A percentile compares a stretch with the other conserved stretches of the same genome.
phyloP scores from a whole-genome alignment of 2,113 vertebrate species.

The Odocoileus hemionus region DNA sequence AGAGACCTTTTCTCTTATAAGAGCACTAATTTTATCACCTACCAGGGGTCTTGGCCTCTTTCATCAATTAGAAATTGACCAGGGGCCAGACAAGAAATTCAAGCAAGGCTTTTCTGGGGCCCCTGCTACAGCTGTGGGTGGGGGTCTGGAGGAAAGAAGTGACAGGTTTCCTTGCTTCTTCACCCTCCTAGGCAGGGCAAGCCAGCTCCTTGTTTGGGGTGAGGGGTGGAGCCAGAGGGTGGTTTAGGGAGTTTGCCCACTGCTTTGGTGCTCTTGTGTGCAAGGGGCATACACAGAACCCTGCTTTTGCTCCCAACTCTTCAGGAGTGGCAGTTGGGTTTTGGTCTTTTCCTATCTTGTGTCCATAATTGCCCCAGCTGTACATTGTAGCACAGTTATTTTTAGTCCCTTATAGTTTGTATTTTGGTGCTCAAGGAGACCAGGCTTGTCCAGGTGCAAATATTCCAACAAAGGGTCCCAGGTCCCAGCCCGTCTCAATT shows the following conservation, averaged over 20 bases:
- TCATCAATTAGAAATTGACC: not conserved
- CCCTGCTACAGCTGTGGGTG: not conserved
- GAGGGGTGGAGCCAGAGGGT: not conserved
- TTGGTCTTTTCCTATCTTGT: not conserved
- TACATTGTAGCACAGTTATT: not conserved
- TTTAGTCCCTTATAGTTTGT: not conserved
- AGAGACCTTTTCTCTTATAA: not conserved
- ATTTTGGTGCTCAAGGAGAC: not conserved
- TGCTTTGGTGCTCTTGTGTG: not conserved
- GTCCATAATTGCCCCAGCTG: not conserved
- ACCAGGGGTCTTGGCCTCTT: not conserved
- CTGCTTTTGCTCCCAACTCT: not conserved
- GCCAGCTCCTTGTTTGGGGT: accelerated
- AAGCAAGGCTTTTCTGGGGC: not conserved
- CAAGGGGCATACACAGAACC: not conserved
- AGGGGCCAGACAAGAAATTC: not conserved
- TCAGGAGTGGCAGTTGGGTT: not conserved
- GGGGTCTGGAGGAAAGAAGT: not conserved
- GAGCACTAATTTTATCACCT: not conserved
- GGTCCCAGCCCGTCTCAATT: not conserved
- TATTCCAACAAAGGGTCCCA: not conserved
- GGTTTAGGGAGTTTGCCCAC: not conserved
- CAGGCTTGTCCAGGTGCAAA: not conserved
- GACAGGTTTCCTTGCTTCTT: not conserved
- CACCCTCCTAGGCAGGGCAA: too few relatives aligned